A percentile compares a stretch with the other conserved stretches of the same genome.
These are phyloP conservation scores for Malurus leucopterus DNA, from an alignment of 2,797 vertebrate species.

Conservation along the genomic window DNA sequence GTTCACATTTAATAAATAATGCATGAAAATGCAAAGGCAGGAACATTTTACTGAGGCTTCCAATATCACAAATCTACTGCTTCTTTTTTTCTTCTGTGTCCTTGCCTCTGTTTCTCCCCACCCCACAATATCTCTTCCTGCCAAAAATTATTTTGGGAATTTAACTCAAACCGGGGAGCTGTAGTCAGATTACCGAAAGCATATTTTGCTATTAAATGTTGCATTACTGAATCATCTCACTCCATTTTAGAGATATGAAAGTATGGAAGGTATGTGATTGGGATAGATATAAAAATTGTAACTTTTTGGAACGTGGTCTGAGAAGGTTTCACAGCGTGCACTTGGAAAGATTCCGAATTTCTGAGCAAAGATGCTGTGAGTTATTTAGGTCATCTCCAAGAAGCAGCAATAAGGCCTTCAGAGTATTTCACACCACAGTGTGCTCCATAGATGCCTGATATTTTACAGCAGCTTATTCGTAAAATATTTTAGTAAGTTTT, in stretches of 20 bases:
- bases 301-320: background rate
- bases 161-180: background rate
- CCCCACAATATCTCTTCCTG: background rate
- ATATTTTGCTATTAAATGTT: background rate
- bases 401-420: background rate
- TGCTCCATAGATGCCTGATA: background rate
- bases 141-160: background rate
- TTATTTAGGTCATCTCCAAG: constrained; percentile 20
- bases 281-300: background rate
- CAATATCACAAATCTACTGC: background rate
- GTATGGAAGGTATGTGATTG: background rate
- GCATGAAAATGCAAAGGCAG: background rate
- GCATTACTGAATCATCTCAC: background rate
- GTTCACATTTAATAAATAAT: constrained; percentile 18
- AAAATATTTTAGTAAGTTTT: constrained; percentile 41
- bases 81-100: background rate
- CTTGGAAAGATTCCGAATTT: background rate
- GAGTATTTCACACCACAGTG: background rate
- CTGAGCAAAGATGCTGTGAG: background rate
- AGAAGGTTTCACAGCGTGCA: background rate
- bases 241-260: background rate
- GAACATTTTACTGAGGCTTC: background rate
- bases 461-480: background rate
- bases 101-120: background rate
- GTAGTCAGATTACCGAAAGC: background rate